Conservation (phyloP, 2,888 invertebrate genomes). For the Platycnemis pennipes region DNA sequence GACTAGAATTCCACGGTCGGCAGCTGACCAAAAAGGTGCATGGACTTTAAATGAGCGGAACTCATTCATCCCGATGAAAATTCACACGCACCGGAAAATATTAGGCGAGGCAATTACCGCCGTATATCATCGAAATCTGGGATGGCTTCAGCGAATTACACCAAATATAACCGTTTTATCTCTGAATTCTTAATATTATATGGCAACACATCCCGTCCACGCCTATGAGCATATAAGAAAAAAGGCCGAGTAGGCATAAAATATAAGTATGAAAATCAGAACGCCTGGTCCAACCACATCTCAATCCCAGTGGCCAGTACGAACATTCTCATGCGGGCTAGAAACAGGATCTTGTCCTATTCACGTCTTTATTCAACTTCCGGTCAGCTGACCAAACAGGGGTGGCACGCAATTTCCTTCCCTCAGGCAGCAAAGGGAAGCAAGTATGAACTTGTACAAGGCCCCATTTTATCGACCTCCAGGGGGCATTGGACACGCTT, state of each 20-base stretch:
- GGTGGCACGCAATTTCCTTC: not conserved
- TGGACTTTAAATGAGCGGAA: constrained; percentile 24
- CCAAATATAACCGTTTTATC: not conserved
- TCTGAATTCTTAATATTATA: too few species aligned
- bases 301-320: not conserved
- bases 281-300: too few species aligned
- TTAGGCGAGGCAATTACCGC: not conserved
- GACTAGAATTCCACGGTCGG: constrained; percentile 19
- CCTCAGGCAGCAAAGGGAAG: not conserved
- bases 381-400: constrained; percentile 12
- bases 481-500: not conserved
- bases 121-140: not conserved
- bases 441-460: not conserved
- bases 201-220: too few species aligned
- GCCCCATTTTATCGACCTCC: not conserved
- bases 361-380: not conserved
- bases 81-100: not conserved
- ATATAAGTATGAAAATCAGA: too few species aligned
- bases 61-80: not conserved
- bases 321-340: not conserved
- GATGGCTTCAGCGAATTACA: not conserved
- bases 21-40: not conserved
- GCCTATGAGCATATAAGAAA: too few species aligned
- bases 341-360: constrained; percentile 8
- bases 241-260: too few species aligned